Percentiles rank a stretch among this genome's conserved stretches.
These are phyloP conservation scores for Caenorhabditis macrosperma DNA, from an alignment of 2,888 invertebrate species.

Conservation along the genomic window DNA sequence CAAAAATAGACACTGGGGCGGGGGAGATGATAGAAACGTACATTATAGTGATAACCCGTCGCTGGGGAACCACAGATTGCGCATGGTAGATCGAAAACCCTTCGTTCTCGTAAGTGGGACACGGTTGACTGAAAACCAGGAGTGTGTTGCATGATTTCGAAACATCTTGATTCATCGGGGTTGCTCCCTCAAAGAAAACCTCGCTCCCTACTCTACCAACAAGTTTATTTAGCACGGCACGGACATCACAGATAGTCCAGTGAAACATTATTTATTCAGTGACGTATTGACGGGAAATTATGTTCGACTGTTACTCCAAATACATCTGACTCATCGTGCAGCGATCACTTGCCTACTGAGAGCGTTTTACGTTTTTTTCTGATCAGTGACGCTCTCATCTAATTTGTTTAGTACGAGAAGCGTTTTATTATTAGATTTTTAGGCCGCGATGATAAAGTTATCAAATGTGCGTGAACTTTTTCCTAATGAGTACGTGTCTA, in stretches of 20 bases:
- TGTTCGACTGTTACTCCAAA: constrained; percentile 38
- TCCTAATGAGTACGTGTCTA: too few relatives aligned
- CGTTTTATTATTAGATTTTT: neutral
- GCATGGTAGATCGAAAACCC: constrained; percentile 63
- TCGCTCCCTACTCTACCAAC: neutral
- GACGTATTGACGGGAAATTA: constrained; percentile 39
- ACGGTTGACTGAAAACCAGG: constrained; percentile 44
- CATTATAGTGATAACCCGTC: constrained; percentile 70
- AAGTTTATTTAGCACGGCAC: constrained; percentile 44
- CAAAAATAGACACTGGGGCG: neutral
- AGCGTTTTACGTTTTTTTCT: constrained; percentile 7
- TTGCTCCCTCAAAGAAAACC: constrained; percentile 10
- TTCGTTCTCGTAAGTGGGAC: constrained; percentile 36
- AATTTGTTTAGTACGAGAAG: neutral
- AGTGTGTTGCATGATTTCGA: neutral
- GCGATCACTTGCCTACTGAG: constrained; percentile 16
- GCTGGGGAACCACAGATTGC: constrained; percentile 62
- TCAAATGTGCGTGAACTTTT: too few relatives aligned
- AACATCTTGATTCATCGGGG: neutral
- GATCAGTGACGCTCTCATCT: neutral
- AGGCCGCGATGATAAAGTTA: too few relatives aligned
- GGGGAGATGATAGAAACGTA: constrained; percentile 32
- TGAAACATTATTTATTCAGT: constrained; percentile 55
- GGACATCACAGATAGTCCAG: constrained; percentile 48
- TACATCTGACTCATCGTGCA: constrained; percentile 35